A percentile compares a stretch with the other conserved stretches of the same genome.
phyloP scores from a whole-genome alignment of 2,797 vertebrate genomes.

The Cheirogaleus major region DNA sequence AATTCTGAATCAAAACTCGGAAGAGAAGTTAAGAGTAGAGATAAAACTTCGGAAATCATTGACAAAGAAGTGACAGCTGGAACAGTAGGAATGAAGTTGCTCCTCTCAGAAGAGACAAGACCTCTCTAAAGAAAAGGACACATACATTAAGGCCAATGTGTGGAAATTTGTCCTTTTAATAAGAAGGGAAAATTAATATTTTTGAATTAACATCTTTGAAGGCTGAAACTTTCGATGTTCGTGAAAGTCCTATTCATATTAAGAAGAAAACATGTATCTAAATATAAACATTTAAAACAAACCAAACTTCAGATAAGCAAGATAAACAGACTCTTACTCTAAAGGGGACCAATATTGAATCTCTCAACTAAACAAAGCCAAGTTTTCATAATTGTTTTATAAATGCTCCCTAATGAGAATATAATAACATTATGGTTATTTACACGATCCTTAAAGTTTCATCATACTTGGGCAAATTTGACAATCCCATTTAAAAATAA shows the following conservation, averaged over 20 bases:
- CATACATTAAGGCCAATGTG: not conserved
- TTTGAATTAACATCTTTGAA: not conserved
- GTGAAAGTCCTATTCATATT: not conserved
- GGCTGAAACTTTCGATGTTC: not conserved
- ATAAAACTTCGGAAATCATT: not conserved
- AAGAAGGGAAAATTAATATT: not conserved
- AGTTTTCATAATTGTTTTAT: not conserved
- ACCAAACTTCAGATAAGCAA: not conserved
- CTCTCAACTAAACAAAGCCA: not conserved
- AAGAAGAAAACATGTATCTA: conserved; percentile 10
- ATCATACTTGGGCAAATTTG: conserved; percentile 7
- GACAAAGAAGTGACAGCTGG: not conserved
- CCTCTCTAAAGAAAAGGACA: not conserved
- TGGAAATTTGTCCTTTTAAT: not conserved
- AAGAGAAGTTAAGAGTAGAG: not conserved
- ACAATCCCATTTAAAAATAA: not conserved
- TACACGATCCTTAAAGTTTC: conserved; percentile 20
- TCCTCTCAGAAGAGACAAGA: not conserved
- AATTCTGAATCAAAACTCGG: not conserved
- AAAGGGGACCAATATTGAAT: not conserved
- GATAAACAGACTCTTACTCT: not conserved
- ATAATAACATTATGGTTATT: not conserved
- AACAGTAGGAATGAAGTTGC: not conserved
- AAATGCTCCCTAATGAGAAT: not conserved
- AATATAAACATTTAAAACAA: conserved; percentile 29